Evolutionary conservation across 2,113 vertebrate genomes (phyloP), one percentile per base, ranked within the genome.

Genomic region (Melanocharis versteri): DNA sequence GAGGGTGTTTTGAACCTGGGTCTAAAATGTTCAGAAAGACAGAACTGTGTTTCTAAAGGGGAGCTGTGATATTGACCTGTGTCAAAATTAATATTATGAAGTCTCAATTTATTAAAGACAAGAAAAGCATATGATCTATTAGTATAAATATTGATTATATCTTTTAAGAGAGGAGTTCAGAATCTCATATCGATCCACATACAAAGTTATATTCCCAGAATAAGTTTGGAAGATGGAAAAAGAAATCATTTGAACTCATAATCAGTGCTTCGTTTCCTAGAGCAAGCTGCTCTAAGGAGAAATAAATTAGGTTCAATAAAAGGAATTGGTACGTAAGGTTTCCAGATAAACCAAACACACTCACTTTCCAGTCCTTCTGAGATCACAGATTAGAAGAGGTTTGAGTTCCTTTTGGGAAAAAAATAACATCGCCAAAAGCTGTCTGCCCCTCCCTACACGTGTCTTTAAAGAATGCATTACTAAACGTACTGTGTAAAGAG

Each of bases 381-480:
- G 78, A 35, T 77, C 91, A 66, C 42, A 69, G 68, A 71, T 88
- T 86, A 66, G 47, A 65, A 56, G 50, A 85, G 26, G 12, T 48
- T 83, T 53, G 48, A 83, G 19, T 61, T 95, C 48, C 48, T 72
- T 83, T 48, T 42, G 50, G 51, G 62, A 57, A 61, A 90, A 93
- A 79, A 94, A 45, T 15, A 78, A 28, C 2, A 0, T 48, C 5
- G 44, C 66, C 57, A 87, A 64, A 79, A 91, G 15, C 79, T 73
- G 48, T 57, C 75, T 11, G 2, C 71, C 66, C 83, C 83, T 96
- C 95, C 94, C 94, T 90, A 26, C 61, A 85, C 20, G 54, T 93
- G 78, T 91, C 82, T 76, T 77, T 76, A 86, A 96, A 79, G 88
- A 93, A 97, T 94, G 85, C 90, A 80, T 95, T 94, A 92, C 75